A percentile compares a stretch with the other conserved stretches of the same genome.
Conservation (phyloP, 2,888 invertebrate species). For the Hesperia comma region DNA sequence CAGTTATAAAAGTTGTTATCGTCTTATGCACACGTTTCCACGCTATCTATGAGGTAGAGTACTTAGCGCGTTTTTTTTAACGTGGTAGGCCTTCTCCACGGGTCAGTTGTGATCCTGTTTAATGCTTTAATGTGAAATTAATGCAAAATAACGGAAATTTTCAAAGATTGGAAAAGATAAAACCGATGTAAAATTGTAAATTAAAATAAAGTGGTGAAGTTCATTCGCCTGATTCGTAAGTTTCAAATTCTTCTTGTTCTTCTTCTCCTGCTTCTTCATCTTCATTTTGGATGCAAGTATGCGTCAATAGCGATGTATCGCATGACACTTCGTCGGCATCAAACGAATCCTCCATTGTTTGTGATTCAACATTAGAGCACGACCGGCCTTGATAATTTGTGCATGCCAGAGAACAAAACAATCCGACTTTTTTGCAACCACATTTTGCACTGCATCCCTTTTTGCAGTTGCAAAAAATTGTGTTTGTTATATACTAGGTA, state of each 20-base stretch:
- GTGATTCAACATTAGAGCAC: constrained; percentile 45
- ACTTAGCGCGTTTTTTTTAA: no score
- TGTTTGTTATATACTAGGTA: no score
- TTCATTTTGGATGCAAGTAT: constrained; percentile 18
- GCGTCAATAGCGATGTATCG: constrained; percentile 22
- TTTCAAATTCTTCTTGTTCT: constrained; percentile 20
- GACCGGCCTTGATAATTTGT: constrained; percentile 43
- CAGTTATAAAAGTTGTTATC: no score
- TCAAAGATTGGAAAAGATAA: constrained; percentile 38
- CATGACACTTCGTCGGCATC: constrained; percentile 21
- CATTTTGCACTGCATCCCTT: no score
- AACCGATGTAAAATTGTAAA: constrained; percentile 34
- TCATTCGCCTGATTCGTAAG: constrained; percentile 26
- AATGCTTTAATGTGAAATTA: constrained; percentile 38
- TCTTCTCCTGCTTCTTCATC: constrained; percentile 29
- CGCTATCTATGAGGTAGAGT: no score
- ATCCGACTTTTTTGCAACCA: constrained; percentile 45
- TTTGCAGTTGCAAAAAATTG: constrained; percentile 41
- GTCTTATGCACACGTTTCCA: no score
- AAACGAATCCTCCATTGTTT: constrained; percentile 41
- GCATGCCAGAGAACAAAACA: constrained; percentile 46
- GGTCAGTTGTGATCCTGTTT: constrained; percentile 39
- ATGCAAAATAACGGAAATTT: constrained; percentile 36
- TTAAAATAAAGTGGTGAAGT: constrained; percentile 35
- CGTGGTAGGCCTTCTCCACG: no score